Percentiles rank a stretch among this genome's conserved stretches.
phyloP scores from a whole-genome alignment of 2,797 vertebrate genomes.

The Paedocypris micromegethes region DNA sequence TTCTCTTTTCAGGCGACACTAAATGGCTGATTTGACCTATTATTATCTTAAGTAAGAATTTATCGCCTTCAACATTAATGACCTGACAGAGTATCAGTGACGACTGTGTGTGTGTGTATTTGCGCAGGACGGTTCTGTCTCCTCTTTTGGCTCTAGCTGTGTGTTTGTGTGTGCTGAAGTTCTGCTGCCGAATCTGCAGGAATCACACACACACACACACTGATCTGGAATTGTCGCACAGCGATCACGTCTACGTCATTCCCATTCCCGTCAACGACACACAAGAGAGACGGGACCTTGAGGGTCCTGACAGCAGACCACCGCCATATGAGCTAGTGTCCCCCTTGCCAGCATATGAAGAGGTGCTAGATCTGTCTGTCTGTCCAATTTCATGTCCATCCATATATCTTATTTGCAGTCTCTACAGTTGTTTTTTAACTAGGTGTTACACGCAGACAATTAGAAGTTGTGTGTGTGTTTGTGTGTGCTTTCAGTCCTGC shows the following conservation, averaged over 20 bases:
- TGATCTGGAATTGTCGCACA: not conserved
- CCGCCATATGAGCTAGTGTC: slow-evolving; percentile 56
- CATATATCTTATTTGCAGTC: not conserved
- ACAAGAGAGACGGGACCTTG: slow-evolving; percentile 11
- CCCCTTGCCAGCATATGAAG: slow-evolving; percentile 58
- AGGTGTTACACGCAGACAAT: not conserved
- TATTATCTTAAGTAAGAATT: slow-evolving; percentile 25
- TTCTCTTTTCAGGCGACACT: not conserved
- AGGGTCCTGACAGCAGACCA: not conserved
- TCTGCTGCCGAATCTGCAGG: slow-evolving; percentile 29
- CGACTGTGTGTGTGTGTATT: not conserved
- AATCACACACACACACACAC: not conserved
- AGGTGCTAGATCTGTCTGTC: slow-evolving; percentile 45
- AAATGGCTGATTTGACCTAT: slow-evolving; percentile 17
- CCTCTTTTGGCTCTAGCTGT: slow-evolving; percentile 15
- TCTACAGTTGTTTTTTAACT: not conserved
- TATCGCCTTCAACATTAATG: too few relatives aligned
- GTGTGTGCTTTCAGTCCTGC: slow-evolving; percentile 9
- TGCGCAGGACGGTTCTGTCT: slow-evolving; percentile 8
- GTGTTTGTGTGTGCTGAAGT: not conserved
- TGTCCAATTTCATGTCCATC: not conserved
- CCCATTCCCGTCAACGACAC: slow-evolving; percentile 22
- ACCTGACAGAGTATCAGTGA: too few relatives aligned
- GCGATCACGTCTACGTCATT: slow-evolving; percentile 27
- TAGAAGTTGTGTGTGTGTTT: too few relatives aligned